Base-by-base conservation (phyloP, 2,888 invertebrate species). In the Nematopogon swammerdamellus region DNA sequence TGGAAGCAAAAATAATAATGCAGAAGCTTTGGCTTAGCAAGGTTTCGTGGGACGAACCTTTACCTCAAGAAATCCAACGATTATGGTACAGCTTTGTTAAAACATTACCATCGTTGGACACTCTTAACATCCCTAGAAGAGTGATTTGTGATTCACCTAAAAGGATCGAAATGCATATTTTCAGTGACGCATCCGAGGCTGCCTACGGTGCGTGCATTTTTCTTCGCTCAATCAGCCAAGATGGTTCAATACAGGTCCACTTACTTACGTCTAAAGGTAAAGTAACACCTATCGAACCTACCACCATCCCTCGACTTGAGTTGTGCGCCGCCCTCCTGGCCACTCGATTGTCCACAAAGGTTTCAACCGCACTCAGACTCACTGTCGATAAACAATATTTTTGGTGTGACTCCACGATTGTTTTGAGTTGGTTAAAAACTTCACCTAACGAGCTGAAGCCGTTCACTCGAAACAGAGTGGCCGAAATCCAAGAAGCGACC, bases 11-110 rank as follows among this genome's bases (percentile, higher is more conserved):
- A 48, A 43, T 57, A n/a, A 47, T 60, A 8, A 47, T 59, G 19
- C 59, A 60, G 44, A 49, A 25, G 2, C 43, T 60, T 2, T 60
- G 60, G 59, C n/a, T 54, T 4, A 11, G 51, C 2, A 57, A 57
- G 51, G 54, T 49, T 11, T 29, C 47, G 3, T 59, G 59, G 60
- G 60, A 59, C 25, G 55, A 55, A 3, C 52, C 50, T 43, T 52
- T 60, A 5, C 47, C 59, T 6, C 17, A 5, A 1, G 45, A 51
- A 11, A 18, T 51, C 16, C 2, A 29, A 19, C 44, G n/a, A 14
- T 3, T n/a, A 6, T 54, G 51, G 51, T 4, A 19, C 8, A 47
- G 43, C 11, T 49, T 52, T 18, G 16, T 14, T 19, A 17, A 30
- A 3, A 19, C 30, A 20, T 16, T 54, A 42, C 43, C 50, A 18